phyloP scores from a whole-genome alignment of 2,888 invertebrate genomes.

The Latrodectus elegans region DNA sequence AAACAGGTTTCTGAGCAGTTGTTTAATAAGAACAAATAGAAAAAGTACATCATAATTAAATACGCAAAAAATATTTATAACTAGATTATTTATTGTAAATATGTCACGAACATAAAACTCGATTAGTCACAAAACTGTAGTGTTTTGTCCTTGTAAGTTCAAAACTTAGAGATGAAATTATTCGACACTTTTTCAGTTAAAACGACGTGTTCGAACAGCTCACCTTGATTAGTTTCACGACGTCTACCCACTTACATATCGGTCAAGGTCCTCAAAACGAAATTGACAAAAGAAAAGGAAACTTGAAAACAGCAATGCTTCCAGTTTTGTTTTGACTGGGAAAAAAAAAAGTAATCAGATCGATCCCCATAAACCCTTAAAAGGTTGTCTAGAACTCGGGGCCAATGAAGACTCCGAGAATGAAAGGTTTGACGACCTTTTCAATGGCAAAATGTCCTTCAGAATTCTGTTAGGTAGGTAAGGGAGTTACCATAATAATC shows the following conservation, averaged over 20 bases:
- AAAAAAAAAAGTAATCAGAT: not conserved
- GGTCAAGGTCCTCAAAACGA: conserved; percentile 35
- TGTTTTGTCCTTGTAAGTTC: no score
- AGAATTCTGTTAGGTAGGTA: not conserved
- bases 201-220: no score
- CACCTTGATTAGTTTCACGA: no score
- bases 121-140: no score
- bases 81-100: no score
- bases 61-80: no score
- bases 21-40: no score
- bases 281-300: not conserved
- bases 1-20: no score
- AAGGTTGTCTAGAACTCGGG: conserved; percentile 44
- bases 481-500: conserved; percentile 6
- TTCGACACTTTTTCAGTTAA: no score
- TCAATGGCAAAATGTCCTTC: conserved; percentile 27
- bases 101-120: no score
- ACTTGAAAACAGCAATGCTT: not conserved
- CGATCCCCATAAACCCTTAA: not conserved
- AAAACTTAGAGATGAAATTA: no score
- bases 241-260: conserved; percentile 13
- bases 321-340: not conserved
- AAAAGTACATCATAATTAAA: no score
- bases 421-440: conserved; percentile 38
- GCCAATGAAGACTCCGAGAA: conserved; percentile 9